Evolutionary conservation across 2,888 invertebrate species (phyloP).

Genomic region (Phaonia tiefii): DNA sequence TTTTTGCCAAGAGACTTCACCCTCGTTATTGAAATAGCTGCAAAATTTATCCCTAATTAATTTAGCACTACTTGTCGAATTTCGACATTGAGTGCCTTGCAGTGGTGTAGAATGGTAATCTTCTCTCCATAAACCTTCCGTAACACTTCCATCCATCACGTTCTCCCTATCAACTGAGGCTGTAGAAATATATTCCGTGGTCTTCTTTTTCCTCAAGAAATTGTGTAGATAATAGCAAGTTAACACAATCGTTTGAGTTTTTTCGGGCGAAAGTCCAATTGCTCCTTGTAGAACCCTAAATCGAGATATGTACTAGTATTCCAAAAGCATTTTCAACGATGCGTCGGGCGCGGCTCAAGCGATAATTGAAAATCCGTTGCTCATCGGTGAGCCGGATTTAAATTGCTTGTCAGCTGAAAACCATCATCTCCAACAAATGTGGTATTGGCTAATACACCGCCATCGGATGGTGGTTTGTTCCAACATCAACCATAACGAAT

Average conservation of each 20-base stretch:
- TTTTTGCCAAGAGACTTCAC: not conserved
- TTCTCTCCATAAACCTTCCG: constrained; percentile 51
- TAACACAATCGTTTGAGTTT: too few species aligned
- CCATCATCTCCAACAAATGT: constrained; percentile 47
- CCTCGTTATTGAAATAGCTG: constrained; percentile 54
- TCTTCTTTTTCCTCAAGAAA: too few species aligned
- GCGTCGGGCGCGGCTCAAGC: too few species aligned
- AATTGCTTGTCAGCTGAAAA: constrained; percentile 35
- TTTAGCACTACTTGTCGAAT: too few species aligned
- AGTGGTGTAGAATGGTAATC: constrained; percentile 36
- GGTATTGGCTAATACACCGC: constrained; percentile 28
- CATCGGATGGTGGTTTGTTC: constrained; percentile 42
- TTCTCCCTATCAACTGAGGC: too few species aligned
- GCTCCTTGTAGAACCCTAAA: too few species aligned
- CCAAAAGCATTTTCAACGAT: too few species aligned
- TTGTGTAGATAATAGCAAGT: constrained; percentile 68
- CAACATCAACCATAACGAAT: constrained; percentile 29
- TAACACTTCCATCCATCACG: constrained; percentile 37
- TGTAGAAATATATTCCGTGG: too few species aligned
- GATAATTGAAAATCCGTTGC: too few species aligned
- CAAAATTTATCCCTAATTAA: constrained; percentile 49
- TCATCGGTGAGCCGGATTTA: too few species aligned
- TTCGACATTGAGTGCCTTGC: constrained; percentile 5
- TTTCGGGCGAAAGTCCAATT: too few species aligned
- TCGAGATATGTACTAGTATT: constrained; percentile 35